Evolutionary conservation across 2,797 vertebrate species (phyloP), one percentile per base, ranked within the genome.

Genomic region (Ctenopoma kingsleyae): DNA sequence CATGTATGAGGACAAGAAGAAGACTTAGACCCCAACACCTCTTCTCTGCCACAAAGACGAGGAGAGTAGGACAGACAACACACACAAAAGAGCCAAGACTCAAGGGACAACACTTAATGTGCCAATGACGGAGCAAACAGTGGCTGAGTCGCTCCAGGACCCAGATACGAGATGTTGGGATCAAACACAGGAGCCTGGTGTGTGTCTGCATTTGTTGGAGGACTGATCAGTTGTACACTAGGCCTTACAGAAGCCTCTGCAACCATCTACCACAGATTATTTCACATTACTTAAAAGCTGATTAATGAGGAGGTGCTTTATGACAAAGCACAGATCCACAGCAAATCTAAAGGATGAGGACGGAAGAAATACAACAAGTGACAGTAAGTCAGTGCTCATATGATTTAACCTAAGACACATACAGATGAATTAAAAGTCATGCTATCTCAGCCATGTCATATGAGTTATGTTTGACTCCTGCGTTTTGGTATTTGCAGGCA

Each of bases 371-470:
- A 56, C 22, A 43, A n/a, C 16, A 36, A 41, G 36, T 16, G 40
- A 46, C 50, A 71, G 46, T 13, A 15, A 17, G 32, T 35, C 25
- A 11, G 35, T 13, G 56, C 61, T 61, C 32, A 20, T 48, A 19
- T 36, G 25, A 63, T 41, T 48, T 48, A 25, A 67, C 60, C 22
- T 67, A 52, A 67, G 55, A 36, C 27, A 51, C n/a, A 67, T 19
- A 16, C 22, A 53, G 48, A 58, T 41, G 35, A 15, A 19, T 48
- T 48, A 22, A 56, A 63, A 66, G 10, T 30, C 35, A 47, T 11
- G 23, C 30, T n/a, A 38, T 15, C 64, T 59, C 67, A 25, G 27
- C 46, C 30, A 5, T 27, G 17, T 9, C 2, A 32, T 17, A 36
- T n/a, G 38, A 12, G 35, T 36, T 27, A 54, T 16, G 19, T 36